Base-by-base conservation (phyloP, 2,113 vertebrate species). In the Gavialis gangeticus region DNA sequence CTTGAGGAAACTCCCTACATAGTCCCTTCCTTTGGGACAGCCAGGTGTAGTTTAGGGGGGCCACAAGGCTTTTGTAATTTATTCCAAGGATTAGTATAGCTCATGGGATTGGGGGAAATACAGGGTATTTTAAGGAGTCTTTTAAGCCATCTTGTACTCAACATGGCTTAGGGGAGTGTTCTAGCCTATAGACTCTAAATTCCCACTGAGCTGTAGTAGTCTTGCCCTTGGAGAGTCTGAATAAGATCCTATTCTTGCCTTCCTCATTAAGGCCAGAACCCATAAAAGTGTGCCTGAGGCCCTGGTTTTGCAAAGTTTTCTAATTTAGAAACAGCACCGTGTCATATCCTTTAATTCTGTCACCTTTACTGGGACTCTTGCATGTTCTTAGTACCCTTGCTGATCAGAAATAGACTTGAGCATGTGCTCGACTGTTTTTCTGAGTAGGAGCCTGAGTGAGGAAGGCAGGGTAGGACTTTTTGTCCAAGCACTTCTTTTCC, bases 381-480 rank as follows among this genome's bases (percentile, higher is more conserved):
- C 27, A 82, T 13, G 13, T 55, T 58, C 63, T 90, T 90, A 86
- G 54, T 93, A 71, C 56, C 86, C 87, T 92, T 87, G 66, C 56
- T 92, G 87, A 90, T 90, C 63, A 77, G 64, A 85, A 60, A 56
- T 6, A 46, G 64, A 87, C 83, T 92, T 92, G 92, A 90, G 59
- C 59, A 58, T 85, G 73, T 67, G 67, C 60, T 87, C 87, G 83
- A 94, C 87, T 85, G 37, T 82, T 62, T 95, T 92, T 77, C 21
- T 93, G 88, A 91, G 80, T 89, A 95, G 67, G 34, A 37, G 34
- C 67, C 21, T 37, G 67, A 71, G 80, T 91, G 88, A 79, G 55
- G 91, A 90, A 93, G 85, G 46, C 59, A 84, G 82, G 30, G 19
- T 85, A 89, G 67, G 67, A 88, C 87, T 93, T 90, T 84, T 69